Conservation (phyloP, 2,797 vertebrate species). For the Artibeus lituratus region DNA sequence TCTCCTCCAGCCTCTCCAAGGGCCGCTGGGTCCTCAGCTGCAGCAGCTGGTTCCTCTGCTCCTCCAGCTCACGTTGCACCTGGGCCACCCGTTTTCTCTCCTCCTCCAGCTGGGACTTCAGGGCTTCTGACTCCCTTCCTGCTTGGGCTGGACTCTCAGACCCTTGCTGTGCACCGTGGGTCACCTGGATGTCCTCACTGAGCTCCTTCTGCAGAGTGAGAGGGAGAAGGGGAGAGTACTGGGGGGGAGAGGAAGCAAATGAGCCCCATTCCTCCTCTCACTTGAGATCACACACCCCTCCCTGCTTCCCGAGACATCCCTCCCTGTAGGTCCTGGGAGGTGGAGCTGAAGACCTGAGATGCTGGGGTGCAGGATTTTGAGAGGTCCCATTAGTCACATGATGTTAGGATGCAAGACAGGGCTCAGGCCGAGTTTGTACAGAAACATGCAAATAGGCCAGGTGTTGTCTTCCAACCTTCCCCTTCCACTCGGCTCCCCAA, state of each 20-base stretch:
- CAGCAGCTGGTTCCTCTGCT: constrained; percentile 86
- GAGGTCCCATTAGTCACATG: background rate
- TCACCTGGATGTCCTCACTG: constrained; percentile 81
- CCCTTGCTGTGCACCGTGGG: constrained; percentile 81
- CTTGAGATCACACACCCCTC: background rate
- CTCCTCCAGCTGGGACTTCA: constrained; percentile 86
- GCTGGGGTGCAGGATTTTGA: background rate
- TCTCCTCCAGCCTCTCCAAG: constrained; percentile 93
- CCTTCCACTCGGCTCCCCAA: background rate
- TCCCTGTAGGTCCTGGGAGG: background rate
- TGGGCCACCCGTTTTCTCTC: constrained; percentile 85
- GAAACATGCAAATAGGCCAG: background rate
- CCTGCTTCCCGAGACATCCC: background rate
- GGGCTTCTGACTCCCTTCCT: constrained; percentile 76
- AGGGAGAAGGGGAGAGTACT: rapidly evolving
- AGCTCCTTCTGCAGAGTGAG: constrained; percentile 88
- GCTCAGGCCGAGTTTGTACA: background rate
- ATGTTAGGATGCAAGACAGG: background rate
- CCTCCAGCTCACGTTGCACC: constrained; percentile 84
- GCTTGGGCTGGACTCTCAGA: constrained; percentile 79
- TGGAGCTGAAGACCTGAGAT: background rate
- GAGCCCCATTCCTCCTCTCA: background rate
- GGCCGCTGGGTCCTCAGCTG: constrained; percentile 92
- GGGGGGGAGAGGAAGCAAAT: background rate
- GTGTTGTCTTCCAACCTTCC: background rate